These are phyloP conservation scores for Heliconius melpomene DNA, from an alignment of 1,140 invertebrate genomes.

Conservation along the genomic window DNA sequence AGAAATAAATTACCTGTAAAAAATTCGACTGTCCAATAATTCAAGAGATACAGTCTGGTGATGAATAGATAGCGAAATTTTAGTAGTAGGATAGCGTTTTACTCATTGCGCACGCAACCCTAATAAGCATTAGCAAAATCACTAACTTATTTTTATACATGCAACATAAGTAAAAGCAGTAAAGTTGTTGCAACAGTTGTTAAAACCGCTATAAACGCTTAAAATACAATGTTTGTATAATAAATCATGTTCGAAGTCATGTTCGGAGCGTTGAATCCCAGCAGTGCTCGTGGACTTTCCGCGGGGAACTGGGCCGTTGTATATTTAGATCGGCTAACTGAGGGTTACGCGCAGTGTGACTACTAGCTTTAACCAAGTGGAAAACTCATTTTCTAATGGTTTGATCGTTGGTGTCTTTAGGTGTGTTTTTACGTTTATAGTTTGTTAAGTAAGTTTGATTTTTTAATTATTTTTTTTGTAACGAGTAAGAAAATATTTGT, in stretches of 20 bases:
- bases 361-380: slow-evolving; percentile 16
- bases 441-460: not conserved
- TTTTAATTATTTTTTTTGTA: no score
- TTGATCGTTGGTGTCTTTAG: not conserved
- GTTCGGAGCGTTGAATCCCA: slow-evolving; percentile 21
- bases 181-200: slow-evolving; percentile 6
- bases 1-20: no score
- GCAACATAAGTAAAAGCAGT: not conserved
- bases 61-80: no score
- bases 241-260: slow-evolving; percentile 17
- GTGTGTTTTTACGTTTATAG: not conserved
- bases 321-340: slow-evolving; percentile 35
- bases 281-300: slow-evolving; percentile 25
- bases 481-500: no score
- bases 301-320: slow-evolving; percentile 25
- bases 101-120: no score
- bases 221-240: not conserved
- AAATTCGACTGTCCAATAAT: no score
- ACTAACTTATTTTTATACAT: not conserved
- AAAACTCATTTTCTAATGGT: slow-evolving; percentile 13
- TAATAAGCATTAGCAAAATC: no score
- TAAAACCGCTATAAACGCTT: not conserved
- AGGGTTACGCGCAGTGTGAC: slow-evolving; percentile 19
- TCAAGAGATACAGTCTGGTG: no score
- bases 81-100: no score